Evolutionary conservation across 2,113 vertebrate genomes (phyloP), one percentile per base, ranked within the genome.

Genomic region (Malurus cyaneus): DNA sequence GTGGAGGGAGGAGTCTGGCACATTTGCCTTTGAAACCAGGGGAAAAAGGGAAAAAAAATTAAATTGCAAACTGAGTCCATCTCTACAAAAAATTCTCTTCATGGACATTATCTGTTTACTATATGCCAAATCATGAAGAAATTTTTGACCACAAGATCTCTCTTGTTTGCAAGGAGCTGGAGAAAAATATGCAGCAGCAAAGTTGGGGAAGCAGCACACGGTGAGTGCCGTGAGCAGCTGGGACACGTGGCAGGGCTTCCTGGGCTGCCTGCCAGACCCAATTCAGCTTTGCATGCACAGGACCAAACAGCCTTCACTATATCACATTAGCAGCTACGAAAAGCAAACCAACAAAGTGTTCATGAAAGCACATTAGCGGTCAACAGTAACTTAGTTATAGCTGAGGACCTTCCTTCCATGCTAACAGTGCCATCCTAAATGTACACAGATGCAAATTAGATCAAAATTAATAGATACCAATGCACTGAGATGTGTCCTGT

Each of bases 241-340:
- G 92, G 74, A 89, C 79, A 66, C 39, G 52, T 93, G 91, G 89
- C 89, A 88, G 44, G 59, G 56, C 89, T 96, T 42, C 95, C 81
- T 24, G 74, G 86, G 93, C 92, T 91, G 61, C 59, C 71, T 82
- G 91, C 91, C 93, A 97, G 89, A 9, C 66, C 61, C 57, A 6
- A 61, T 93, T 93, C 85, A 86, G 74, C 88, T 89, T 44, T 91
- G 87, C 81, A 28, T 81, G 65, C 76, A 57, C n/a, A 50, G 76
- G 4, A 82, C 87, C 31, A 1, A 82, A 83, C 11, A 88, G 93
- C 47, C 74, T 39, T 83, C 8, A 4, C 65, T 69, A 3, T 61
- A 93, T 76, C 95, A 89, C 89, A 82, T 93, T 88, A 97, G 89
- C 94, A 96, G 93, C 76, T 95, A 93, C 1, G 2, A 86, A 82